Base-by-base conservation (phyloP, 2,113 vertebrate species). In the Muntiacus reevesi region DNA sequence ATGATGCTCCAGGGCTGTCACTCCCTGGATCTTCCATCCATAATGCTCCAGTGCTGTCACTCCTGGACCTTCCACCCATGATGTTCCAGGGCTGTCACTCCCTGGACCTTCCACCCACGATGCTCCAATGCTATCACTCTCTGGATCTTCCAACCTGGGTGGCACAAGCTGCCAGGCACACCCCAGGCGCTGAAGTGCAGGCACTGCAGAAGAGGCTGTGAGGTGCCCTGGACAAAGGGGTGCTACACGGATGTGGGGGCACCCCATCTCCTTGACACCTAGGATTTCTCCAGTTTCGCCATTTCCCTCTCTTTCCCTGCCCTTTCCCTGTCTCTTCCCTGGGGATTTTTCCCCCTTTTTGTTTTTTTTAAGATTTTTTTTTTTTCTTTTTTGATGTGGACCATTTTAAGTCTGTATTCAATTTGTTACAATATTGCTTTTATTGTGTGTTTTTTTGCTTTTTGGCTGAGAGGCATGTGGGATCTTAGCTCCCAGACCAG, bases 341-440 rank as follows among this genome's bases (percentile, higher is more conserved):
- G 25, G 12, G 25, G 5, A 50, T n/a, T 74, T 12, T 14, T 2
- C 9, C n/a, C 4, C 1, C 0, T 19, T 23, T n/a, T 55, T 40
- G 40, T 40, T 36, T 36, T 36, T 21, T 71, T 36, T 40, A 71
- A 71, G 67, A 40, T 71, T 40, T 71, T n/a, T 33, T 64, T 64
- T 64, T 71, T 36, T 3, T 8, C 2, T 71, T 71, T 71, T 71
- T 71, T 40, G 67, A 40, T 23, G n/a, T 23, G 19, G 19, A 23
- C 67, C n/a, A 23, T 71, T 71, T 71, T 12, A 71, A 71, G 67
- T 71, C n/a, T 71, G 67, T 71, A 23, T 40, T 23, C 67, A 71
- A 1, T 71, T 71, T 71, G n/a, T 71, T 40, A 40, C 67, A 71
- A 23, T 40, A 40, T 71, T 40, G n/a, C n/a, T 40, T 40, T 71